Evolutionary conservation across 2,113 vertebrate species (phyloP).

Genomic region (Sebastes fasciatus): DNA sequence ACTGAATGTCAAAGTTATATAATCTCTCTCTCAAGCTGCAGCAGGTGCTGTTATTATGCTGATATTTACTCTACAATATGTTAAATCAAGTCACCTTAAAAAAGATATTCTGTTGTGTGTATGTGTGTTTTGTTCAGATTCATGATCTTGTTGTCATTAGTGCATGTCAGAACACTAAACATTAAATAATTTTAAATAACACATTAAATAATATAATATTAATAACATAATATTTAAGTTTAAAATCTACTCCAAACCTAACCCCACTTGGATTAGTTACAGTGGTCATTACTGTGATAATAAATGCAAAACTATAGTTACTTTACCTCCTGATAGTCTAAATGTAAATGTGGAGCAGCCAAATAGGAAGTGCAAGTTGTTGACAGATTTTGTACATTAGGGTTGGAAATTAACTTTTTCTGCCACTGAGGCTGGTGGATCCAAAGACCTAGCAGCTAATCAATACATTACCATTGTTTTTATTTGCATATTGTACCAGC

Average conservation of each 20-base stretch:
- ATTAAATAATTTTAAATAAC: not conserved
- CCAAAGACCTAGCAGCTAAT: no score
- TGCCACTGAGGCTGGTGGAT: no score
- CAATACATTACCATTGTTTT: no score
- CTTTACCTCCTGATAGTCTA: not conserved
- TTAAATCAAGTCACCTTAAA: not conserved
- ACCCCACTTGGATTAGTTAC: not conserved
- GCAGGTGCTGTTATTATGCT: not conserved
- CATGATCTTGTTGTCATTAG: not conserved
- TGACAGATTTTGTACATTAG: not conserved
- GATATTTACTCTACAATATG: not conserved
- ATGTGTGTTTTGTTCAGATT: not conserved
- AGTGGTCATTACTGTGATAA: not conserved
- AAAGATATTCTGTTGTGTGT: not conserved
- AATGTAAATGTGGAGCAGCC: not conserved
- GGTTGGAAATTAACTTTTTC: no score
- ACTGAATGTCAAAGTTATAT: not conserved
- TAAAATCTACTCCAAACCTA: not conserved
- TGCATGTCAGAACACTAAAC: not conserved
- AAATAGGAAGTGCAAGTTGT: not conserved
- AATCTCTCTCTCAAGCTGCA: not conserved
- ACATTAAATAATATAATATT: no score
- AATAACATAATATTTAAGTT: not conserved
- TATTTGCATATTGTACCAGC: no score
- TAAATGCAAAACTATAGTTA: not conserved